Evolutionary conservation across 1,140 invertebrate genomes (phyloP).

Genomic region (Teleopsis dalmanni): DNA sequence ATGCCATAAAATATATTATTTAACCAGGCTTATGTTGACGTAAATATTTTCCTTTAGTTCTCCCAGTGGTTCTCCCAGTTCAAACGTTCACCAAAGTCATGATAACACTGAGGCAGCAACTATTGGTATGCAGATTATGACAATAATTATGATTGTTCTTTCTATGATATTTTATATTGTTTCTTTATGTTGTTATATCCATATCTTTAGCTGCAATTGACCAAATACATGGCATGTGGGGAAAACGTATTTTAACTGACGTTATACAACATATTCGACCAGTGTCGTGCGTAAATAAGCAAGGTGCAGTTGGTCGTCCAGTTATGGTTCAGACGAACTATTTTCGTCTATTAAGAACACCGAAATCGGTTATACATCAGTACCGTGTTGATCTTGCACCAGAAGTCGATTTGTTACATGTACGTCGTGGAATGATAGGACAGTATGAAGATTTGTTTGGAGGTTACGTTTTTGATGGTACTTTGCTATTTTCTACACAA

Average conservation of each 20-base stretch:
- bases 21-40: too few relatives aligned
- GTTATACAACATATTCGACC: constrained; percentile 29
- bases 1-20: too few relatives aligned
- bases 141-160: too few relatives aligned
- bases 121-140: too few relatives aligned
- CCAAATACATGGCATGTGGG: too few relatives aligned
- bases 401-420: constrained; percentile 39
- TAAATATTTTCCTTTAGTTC: too few relatives aligned
- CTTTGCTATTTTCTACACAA: constrained; percentile 39
- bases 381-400: constrained; percentile 76
- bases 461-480: constrained; percentile 51
- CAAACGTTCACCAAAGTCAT: too few relatives aligned
- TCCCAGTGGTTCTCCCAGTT: too few relatives aligned
- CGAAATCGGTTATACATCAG: constrained; percentile 70
- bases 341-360: constrained; percentile 57
- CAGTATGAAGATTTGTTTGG: constrained; percentile 23
- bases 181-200: too few relatives aligned
- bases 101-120: too few relatives aligned
- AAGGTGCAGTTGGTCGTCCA: constrained; percentile 16
- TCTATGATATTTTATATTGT: too few relatives aligned
- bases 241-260: constrained; percentile 24
- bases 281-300: constrained; percentile 16
- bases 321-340: constrained; percentile 61
- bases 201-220: too few relatives aligned
- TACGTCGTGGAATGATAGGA: constrained; percentile 22